phyloP scores from a whole-genome alignment of 2,113 vertebrate species.

The Psettodes erumei region DNA sequence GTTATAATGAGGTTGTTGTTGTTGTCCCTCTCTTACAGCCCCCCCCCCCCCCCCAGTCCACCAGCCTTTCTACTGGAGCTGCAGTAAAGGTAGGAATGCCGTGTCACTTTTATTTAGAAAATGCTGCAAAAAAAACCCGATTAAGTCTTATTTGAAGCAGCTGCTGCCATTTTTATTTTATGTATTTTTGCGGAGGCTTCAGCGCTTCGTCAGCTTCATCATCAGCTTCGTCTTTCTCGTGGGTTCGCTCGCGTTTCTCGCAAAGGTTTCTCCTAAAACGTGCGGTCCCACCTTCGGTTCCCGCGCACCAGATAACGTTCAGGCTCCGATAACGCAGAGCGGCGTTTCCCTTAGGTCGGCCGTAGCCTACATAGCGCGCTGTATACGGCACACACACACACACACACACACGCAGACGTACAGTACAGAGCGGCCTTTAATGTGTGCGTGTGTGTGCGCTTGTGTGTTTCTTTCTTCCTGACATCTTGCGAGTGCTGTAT shows the following conservation, averaged over 20 bases:
- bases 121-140: no score
- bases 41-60: background rate
- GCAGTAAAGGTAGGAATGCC: conserved; percentile 12
- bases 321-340: conserved; percentile 35
- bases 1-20: background rate
- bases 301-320: background rate
- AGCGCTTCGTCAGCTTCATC: no score
- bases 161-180: no score
- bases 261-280: no score
- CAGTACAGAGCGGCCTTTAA: conserved; percentile 66
- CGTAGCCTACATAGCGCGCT: conserved; percentile 50
- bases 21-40: background rate
- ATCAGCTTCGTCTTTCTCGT: no score
- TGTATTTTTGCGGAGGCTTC: no score
- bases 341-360: conserved; percentile 55
- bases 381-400: conserved; percentile 6
- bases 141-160: no score
- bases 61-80: background rate
- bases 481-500: conserved; percentile 76
- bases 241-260: no score
- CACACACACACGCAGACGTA: conserved; percentile 8
- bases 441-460: conserved; percentile 68
- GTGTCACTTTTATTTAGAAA: background rate
- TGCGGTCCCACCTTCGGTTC: no score
- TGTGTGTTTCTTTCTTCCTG: conserved; percentile 72